Evolutionary conservation across 92 coral and sea anemone species (phyloP).

Genomic region (Pocillopora grandis): DNA sequence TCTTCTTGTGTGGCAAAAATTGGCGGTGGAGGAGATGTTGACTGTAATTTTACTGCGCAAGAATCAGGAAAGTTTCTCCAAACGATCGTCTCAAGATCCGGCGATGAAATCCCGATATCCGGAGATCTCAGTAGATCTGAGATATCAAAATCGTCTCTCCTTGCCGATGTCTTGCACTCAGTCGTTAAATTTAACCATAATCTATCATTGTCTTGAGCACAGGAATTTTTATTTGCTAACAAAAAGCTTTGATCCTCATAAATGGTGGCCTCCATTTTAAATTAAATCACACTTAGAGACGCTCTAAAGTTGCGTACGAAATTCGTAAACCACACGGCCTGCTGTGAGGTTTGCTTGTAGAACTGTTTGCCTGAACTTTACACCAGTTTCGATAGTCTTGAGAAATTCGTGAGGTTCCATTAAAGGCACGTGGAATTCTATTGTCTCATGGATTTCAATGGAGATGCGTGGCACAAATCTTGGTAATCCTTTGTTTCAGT

Average conservation of each 20-base stretch:
- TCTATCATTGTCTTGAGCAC: conserved; percentile 46
- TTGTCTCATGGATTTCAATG: conserved; percentile 37
- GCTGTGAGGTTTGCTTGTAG: neutral
- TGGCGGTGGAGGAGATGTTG: conserved; percentile 26
- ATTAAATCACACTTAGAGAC: neutral
- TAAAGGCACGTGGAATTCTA: conserved; percentile 51
- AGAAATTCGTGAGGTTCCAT: conserved; percentile 29
- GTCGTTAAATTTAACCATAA: conserved; percentile 40
- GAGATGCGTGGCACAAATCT: conserved; percentile 54
- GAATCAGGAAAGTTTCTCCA: conserved; percentile 60
- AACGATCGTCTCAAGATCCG: conserved; percentile 78
- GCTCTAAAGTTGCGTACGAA: neutral
- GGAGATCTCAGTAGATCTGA: conserved; percentile 79
- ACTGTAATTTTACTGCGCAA: conserved; percentile 5
- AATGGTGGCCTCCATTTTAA: conserved; percentile 55
- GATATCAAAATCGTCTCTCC: conserved; percentile 65
- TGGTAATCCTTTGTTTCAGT: conserved; percentile 39
- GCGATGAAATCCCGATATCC: conserved; percentile 77
- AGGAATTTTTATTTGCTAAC: conserved; percentile 49
- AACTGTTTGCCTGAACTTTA: neutral
- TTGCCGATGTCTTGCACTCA: conserved; percentile 49
- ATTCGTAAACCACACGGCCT: neutral
- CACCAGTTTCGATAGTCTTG: conserved; percentile 13
- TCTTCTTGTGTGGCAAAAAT: conserved; percentile 32
- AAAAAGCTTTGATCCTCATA: conserved; percentile 68